Conservation (phyloP, 2,888 invertebrate genomes). For the Phortica magna region DNA sequence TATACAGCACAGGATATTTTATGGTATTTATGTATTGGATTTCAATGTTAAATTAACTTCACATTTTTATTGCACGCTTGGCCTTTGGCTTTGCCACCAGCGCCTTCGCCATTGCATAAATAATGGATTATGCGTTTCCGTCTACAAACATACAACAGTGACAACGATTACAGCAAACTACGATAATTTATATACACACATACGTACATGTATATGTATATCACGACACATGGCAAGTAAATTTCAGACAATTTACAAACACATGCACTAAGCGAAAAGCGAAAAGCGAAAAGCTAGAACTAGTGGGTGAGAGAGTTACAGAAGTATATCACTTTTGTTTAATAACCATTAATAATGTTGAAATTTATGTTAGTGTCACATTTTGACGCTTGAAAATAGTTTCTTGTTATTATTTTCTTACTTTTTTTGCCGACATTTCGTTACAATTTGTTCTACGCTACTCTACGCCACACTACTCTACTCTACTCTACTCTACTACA, state of each 20-base stretch:
- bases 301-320: not conserved
- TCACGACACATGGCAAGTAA: not conserved
- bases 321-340: constrained; percentile 54
- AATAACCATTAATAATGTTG: constrained; percentile 69
- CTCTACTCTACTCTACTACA: not conserved
- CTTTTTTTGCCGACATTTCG: not conserved
- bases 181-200: constrained; percentile 6
- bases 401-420: not conserved
- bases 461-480: too few species aligned
- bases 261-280: not conserved
- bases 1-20: constrained; percentile 25
- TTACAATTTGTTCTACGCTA: not conserved
- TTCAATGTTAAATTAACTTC: constrained; percentile 47
- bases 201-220: too few species aligned
- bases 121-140: constrained; percentile 30
- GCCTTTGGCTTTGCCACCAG: constrained; percentile 1
- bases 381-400: constrained; percentile 23
- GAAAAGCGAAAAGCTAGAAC: too few species aligned
- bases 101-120: constrained; percentile 3
- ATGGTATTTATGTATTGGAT: constrained; percentile 37
- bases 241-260: constrained; percentile 9
- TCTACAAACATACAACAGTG: not conserved
- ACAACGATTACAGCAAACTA: not conserved
- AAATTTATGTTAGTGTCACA: constrained; percentile 59
- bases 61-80: constrained; percentile 41